These are phyloP conservation scores for Oreochromis tanganicae DNA, from an alignment of 2,113 vertebrate species.

Conservation along the genomic window DNA sequence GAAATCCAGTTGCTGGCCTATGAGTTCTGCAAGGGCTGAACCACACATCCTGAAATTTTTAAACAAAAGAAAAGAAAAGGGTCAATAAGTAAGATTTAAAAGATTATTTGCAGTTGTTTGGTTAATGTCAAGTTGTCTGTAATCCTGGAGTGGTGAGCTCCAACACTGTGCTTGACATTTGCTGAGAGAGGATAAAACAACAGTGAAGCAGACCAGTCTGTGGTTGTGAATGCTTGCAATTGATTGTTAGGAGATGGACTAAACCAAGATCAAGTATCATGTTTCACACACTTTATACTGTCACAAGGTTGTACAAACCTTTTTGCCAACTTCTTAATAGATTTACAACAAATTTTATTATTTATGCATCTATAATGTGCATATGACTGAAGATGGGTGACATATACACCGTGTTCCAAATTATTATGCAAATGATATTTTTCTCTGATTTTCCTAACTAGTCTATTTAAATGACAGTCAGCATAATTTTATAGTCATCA, in stretches of 20 bases:
- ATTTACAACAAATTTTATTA: neutral
- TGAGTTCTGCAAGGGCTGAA: too few relatives aligned
- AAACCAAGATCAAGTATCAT: neutral
- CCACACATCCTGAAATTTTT: too few relatives aligned
- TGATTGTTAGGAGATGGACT: neutral
- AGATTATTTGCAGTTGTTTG: too few relatives aligned
- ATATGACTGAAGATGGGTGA: neutral
- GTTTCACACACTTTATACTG: neutral
- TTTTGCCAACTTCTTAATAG: neutral
- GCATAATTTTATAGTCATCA: too few relatives aligned
- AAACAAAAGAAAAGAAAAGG: too few relatives aligned
- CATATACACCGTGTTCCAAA: too few relatives aligned
- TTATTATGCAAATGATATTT: too few relatives aligned
- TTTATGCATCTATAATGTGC: neutral
- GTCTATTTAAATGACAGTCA: too few relatives aligned
- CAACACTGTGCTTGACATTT: neutral
- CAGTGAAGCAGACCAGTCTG: neutral
- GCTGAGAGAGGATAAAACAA: neutral
- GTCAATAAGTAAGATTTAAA: neutral
- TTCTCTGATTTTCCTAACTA: too few relatives aligned
- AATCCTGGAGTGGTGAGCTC: neutral
- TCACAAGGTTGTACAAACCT: neutral
- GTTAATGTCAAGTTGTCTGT: neutral
- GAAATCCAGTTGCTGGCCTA: too few relatives aligned
- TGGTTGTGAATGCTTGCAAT: fast-evolving